Evolutionary conservation across 2,888 invertebrate species (phyloP).

Genomic region (Lasioglossum marginatum): DNA sequence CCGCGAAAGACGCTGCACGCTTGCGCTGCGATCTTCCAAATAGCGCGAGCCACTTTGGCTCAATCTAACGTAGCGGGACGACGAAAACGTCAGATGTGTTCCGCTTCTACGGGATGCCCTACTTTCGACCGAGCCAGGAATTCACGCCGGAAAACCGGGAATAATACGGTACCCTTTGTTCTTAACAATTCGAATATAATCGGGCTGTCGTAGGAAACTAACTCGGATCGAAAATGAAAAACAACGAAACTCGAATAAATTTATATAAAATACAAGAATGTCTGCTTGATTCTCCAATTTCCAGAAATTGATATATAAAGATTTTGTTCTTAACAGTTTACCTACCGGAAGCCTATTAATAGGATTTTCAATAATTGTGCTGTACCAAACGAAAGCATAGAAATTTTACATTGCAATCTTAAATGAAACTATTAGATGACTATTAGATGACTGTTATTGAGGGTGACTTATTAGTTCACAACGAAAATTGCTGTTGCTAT

Average conservation of each 20-base stretch:
- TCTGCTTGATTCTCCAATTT: no score
- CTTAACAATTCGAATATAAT: slow-evolving; percentile 10
- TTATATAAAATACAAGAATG: no score
- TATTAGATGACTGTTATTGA: no score
- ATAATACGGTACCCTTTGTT: slow-evolving; percentile 10
- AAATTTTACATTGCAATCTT: no score
- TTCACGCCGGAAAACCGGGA: slow-evolving; percentile 22
- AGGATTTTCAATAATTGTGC: no score
- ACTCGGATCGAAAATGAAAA: background rate
- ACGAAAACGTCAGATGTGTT: slow-evolving; percentile 58
- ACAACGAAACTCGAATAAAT: background rate
- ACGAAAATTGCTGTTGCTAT: no score
- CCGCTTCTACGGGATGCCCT: slow-evolving; percentile 58
- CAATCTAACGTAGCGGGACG: slow-evolving; percentile 53
- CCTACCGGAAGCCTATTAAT: no score
- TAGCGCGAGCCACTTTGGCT: slow-evolving; percentile 62
- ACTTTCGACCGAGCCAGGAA: slow-evolving; percentile 47
- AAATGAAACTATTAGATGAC: no score
- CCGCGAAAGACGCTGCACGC: slow-evolving; percentile 41
- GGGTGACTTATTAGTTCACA: no score
- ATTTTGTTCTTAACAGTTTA: no score
- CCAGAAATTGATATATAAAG: no score
- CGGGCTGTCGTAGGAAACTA: background rate
- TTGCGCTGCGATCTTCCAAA: slow-evolving; percentile 62
- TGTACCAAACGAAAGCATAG: no score